These are phyloP conservation scores for Hyles vespertilio DNA, from an alignment of 1,140 invertebrate genomes.

Conservation along the genomic window DNA sequence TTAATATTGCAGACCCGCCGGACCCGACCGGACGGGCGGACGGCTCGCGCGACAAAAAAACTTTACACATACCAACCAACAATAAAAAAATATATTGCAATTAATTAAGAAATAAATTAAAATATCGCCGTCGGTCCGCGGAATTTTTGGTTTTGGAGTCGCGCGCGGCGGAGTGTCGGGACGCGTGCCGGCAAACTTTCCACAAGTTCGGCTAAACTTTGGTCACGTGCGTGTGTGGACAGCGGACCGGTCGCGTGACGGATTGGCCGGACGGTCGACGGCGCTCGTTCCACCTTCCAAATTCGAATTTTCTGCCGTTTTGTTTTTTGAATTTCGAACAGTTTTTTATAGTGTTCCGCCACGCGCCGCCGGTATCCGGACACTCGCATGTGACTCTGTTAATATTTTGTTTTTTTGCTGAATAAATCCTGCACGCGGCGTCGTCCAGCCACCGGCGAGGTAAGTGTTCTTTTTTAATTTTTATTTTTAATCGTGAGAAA, in stretches of 20 bases:
- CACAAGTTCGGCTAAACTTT: conserved; percentile 51
- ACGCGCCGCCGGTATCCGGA: conserved; percentile 29
- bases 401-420: conserved; percentile 58
- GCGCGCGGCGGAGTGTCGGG: conserved; percentile 40
- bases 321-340: not conserved
- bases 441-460: conserved; percentile 30
- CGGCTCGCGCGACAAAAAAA: conserved; percentile 37
- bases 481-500: conserved; percentile 7
- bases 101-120: conserved; percentile 1
- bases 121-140: conserved; percentile 8
- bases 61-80: conserved; percentile 5
- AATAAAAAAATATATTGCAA: conserved; percentile 17
- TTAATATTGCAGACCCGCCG: conserved; percentile 71
- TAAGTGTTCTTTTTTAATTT: conserved; percentile 32
- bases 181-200: conserved; percentile 52
- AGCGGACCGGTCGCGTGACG: conserved; percentile 38
- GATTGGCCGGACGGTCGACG: conserved; percentile 41
- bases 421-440: conserved; percentile 29
- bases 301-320: conserved; percentile 2
- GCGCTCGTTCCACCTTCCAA: conserved; percentile 16
- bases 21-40: conserved; percentile 68
- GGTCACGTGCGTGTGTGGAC: conserved; percentile 58
- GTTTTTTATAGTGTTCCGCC: not conserved
- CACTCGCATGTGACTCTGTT: conserved; percentile 63
- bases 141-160: conserved; percentile 23